Base-by-base conservation (phyloP, 2,797 vertebrate species). In the Harpagifer antarcticus region DNA sequence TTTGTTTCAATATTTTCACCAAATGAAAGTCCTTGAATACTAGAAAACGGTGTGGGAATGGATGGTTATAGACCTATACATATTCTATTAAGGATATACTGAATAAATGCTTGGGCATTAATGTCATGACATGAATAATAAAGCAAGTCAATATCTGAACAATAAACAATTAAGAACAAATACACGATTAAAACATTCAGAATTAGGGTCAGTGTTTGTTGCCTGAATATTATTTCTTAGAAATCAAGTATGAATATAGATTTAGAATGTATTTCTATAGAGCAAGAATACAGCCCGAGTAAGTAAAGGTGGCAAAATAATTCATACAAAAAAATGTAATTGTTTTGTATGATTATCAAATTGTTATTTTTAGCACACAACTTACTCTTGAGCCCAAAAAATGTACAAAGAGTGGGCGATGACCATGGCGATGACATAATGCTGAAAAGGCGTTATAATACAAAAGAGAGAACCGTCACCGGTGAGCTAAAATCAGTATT, bases 291-390 rank as follows among this genome's bases (percentile, higher is more conserved):
- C 42, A 59, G 19, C 42, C 64, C n/a, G 59, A 9, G 45, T 73
- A 76, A 13, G 16, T 78, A 15, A 69, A 31, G 6, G 78, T 76
- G 57, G 49, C 66, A 80, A 82, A 88, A 89, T 72, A 84, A 60
- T 64, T 85, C 80, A 86, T 88, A 77, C 27, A 27, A 27, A 90
- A 88, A 89, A 82, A 89, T 66, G 33, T 47, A 66, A 53, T 56
- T 59, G 8, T 37, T 71, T 77, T 74, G 15, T 58, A 59, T 69
- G 49, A 49, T 47, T 37, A 74, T 80, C 5, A 65, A 73, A 65
- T 9, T 0, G 70, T 71, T 72, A 72, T 57, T 68, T 43, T 66
- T 5, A 74, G 40, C 15, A 74, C 40, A 43, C 50, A 10, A 58
- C 40, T 66, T 67, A 67, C 54, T 71, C 77, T n/a, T 15, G 67